Percentiles rank a stretch among this genome's conserved stretches.
Evolutionary conservation across 2,888 invertebrate genomes (phyloP).

Genomic region (Rotaria socialis): DNA sequence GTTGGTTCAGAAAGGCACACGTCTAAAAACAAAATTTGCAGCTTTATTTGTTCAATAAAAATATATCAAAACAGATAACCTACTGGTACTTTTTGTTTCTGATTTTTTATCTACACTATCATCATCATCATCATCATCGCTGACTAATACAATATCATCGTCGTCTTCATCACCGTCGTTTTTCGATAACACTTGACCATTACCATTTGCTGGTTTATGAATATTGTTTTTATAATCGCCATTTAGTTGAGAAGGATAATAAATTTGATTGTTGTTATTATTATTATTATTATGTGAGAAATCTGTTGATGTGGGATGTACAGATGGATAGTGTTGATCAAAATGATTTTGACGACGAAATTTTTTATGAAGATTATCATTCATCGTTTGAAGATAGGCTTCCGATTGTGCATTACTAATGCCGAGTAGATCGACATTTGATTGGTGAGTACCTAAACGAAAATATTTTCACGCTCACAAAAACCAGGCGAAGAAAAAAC

Average conservation of each 20-base stretch:
- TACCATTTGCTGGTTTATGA: neutral
- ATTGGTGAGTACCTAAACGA: neutral
- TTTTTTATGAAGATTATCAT: neutral
- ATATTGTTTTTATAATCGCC: neutral
- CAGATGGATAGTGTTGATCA: neutral
- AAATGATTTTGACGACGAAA: constrained; percentile 15
- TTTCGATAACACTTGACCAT: neutral
- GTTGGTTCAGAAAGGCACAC: neutral
- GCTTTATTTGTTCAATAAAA: no score
- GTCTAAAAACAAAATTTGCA: neutral
- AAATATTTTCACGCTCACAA: no score
- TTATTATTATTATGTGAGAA: neutral
- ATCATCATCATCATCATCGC: neutral
- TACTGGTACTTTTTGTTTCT: neutral
- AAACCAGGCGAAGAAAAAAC: no score
- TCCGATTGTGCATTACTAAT: neutral
- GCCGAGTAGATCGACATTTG: neutral
- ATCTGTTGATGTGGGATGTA: neutral
- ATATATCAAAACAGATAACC: no score
- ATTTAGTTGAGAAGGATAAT: neutral
- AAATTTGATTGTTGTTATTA: neutral
- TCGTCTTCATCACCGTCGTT: neutral
- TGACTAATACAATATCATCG: constrained; percentile 19
- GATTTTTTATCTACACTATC: neutral
- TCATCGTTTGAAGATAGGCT: neutral